Conservation (phyloP, 2,113 vertebrate species). For the Glaucomys volans region DNA sequence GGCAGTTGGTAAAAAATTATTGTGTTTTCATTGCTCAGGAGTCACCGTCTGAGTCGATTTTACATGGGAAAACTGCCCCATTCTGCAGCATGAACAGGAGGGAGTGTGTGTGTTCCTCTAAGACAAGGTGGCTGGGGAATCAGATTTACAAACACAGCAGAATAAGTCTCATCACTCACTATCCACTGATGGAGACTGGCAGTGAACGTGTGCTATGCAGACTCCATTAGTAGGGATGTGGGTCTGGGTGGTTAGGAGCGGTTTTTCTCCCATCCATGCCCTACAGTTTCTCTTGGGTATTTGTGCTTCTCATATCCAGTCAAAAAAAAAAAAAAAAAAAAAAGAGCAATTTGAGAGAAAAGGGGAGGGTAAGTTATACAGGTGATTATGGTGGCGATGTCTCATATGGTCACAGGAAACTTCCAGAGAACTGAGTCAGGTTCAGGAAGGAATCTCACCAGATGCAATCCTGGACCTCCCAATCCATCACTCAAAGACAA, state of each 20-base stretch:
- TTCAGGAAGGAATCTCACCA: not conserved
- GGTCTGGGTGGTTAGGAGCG: not conserved
- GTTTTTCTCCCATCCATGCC: not conserved
- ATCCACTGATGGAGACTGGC: accelerated
- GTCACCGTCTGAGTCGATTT: not conserved
- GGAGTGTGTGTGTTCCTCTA: not conserved
- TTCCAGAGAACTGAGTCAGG: not conserved
- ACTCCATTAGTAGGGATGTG: accelerated
- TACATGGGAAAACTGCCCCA: not conserved
- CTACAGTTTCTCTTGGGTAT: not conserved
- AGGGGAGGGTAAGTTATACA: not conserved
- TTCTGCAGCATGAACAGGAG: not conserved
- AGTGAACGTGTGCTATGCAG: accelerated
- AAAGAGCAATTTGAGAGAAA: not conserved
- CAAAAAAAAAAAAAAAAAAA: not conserved
- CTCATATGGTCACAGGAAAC: not conserved
- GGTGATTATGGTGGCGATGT: not conserved
- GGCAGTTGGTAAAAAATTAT: not conserved
- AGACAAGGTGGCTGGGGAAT: not conserved
- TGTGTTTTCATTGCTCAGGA: not conserved
- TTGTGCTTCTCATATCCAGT: not conserved
- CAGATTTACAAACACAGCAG: not conserved
- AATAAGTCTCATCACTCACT: not conserved
- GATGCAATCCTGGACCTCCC: not conserved
- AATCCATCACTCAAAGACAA: not conserved